Conservation (phyloP, 2,113 vertebrate species). For the Chamaetylas fuelleborni region DNA sequence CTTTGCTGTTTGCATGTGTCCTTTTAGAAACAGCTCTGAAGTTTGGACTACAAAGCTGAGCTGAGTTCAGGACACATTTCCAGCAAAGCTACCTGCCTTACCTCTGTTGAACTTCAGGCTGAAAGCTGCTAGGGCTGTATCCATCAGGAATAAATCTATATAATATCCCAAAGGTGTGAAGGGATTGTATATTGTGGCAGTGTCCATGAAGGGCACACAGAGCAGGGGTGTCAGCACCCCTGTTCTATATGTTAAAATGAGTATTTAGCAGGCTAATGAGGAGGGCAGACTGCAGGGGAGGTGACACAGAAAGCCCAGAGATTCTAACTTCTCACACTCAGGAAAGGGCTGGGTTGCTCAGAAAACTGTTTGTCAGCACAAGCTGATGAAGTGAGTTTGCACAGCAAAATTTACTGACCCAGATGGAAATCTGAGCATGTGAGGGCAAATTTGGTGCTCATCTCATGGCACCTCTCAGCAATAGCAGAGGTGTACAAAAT, state of each 20-base stretch:
- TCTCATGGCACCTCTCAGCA: neutral
- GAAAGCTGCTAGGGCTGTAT: neutral
- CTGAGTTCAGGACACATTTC: neutral
- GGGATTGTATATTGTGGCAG: neutral
- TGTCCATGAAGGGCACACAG: neutral
- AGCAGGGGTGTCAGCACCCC: neutral
- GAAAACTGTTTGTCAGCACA: neutral
- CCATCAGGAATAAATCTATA: neutral
- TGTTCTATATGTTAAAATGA: accelerated
- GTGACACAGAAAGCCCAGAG: neutral
- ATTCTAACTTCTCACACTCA: neutral
- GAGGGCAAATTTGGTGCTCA: neutral
- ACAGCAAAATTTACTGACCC: neutral
- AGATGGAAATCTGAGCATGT: neutral
- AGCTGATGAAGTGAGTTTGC: neutral
- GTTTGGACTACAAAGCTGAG: neutral
- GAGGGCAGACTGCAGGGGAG: neutral
- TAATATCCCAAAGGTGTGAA: neutral
- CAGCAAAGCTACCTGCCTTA: neutral
- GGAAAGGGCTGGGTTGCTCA: neutral
- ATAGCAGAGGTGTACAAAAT: accelerated
- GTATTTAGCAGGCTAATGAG: neutral
- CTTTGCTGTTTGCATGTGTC: neutral
- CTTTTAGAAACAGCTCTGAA: neutral
- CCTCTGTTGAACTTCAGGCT: neutral